Evolutionary conservation across 2,888 invertebrate genomes (phyloP), one percentile per base, ranked within the genome.

Genomic region (Acrobeloides nanus): DNA sequence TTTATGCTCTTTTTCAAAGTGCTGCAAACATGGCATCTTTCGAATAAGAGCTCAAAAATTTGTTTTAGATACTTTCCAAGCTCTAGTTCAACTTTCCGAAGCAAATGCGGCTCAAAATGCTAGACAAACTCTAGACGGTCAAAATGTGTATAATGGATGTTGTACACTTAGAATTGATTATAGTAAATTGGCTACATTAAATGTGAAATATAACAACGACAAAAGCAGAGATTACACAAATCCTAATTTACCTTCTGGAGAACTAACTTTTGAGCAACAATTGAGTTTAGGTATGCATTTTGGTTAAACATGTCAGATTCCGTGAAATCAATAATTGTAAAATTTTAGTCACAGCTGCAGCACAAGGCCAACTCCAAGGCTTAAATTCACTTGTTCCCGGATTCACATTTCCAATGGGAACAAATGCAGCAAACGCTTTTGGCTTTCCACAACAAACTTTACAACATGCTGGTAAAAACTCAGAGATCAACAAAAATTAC

Each of bases 201-300:
- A 95, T 79, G 95, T 97, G 66, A 92, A 93, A 78, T 99, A 92
- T 81, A 99, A 97, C 82, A 99, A 97, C 80, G 97, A 99, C 81
- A 97, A 99, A 80, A 92, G 90, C 55, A 82, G 95, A 54, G 97
- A 97, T 80, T 97, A 92, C 81, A 97, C 95, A 68, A 95, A 97
- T 79, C 95, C 95, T 43, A 86, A 85, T 75, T 82, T 97, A 75
- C 95, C 95, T 5, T 87, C 89, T 44, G 95, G 95, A 42, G 93
- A 95, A 35, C 57, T 74, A 51, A 62, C 66, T 6, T 42, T 73
- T 26, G 72, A 71, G 43, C 74, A 74, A 46, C 57, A 62, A 25
- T 43, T 74, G n/a, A 55, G 60, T 12, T 43, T 58, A 21, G 46
- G 48, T 51, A 18, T 15, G 37, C 46, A 17, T 8, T 18, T 7